Evolutionary conservation across 2,888 invertebrate species (phyloP).

Genomic region (Drosophila macrospina): DNA sequence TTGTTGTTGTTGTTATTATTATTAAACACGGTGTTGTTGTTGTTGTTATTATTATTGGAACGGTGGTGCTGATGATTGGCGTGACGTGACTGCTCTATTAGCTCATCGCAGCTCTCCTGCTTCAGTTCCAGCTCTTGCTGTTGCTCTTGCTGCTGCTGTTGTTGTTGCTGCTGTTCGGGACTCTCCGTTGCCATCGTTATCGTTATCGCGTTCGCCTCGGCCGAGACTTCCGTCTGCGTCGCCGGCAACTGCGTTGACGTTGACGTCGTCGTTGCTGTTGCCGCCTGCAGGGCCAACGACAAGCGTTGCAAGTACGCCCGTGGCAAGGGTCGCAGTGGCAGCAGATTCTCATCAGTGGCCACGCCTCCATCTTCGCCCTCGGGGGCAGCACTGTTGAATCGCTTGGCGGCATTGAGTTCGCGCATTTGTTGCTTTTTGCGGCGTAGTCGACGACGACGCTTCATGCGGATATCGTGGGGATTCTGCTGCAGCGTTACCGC

Average conservation of each 20-base stretch:
- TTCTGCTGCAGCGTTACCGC: conserved; percentile 70
- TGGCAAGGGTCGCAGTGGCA: conserved; percentile 61
- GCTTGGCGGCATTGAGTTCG: conserved; percentile 70
- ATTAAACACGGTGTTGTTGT: conserved; percentile 78
- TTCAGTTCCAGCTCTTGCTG: conserved; percentile 64
- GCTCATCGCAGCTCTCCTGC: conserved; percentile 47
- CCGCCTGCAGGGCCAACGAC: conserved; percentile 68
- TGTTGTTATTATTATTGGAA: conserved; percentile 70
- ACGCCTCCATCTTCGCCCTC: conserved; percentile 25
- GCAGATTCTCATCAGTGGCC: conserved; percentile 12
- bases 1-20: conserved; percentile 63
- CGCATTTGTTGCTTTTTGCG: conserved; percentile 63
- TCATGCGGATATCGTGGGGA: conserved; percentile 54
- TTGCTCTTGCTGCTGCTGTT: conserved; percentile 31
- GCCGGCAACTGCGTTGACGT: background rate
- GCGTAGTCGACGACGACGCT: conserved; percentile 68
- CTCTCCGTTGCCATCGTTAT: background rate
- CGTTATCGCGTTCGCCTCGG: background rate
- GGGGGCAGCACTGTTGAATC: conserved; percentile 52
- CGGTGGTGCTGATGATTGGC: conserved; percentile 77
- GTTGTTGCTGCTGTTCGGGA: conserved; percentile 15
- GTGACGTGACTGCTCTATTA: conserved; percentile 62
- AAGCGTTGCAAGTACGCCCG: conserved; percentile 74
- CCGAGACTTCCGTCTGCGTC: background rate
- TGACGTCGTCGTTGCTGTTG: background rate